Conservation (phyloP, 2,797 vertebrate species). For the Synanceia verrucosa region DNA sequence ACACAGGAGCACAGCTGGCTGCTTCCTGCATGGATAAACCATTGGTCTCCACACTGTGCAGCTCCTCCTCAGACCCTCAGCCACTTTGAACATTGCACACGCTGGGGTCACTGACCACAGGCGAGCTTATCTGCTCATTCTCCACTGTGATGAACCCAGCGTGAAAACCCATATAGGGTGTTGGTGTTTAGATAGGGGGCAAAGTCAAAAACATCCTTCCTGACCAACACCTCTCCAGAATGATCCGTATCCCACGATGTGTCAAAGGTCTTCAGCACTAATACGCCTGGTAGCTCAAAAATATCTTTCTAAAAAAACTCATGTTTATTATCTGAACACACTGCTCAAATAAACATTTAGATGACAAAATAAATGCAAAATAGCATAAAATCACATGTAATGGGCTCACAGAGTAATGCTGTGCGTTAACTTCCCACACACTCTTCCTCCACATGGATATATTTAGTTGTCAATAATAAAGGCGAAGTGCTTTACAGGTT, state of each 20-base stretch:
- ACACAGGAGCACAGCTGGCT: constrained; percentile 53
- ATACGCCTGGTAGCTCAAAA: not conserved
- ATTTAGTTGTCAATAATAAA: constrained; percentile 43
- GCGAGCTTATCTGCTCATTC: constrained; percentile 58
- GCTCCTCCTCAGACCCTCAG: constrained; percentile 33
- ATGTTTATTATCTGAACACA: not conserved
- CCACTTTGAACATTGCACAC: constrained; percentile 15
- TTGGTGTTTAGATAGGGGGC: constrained; percentile 47
- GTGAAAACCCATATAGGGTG: constrained; percentile 35
- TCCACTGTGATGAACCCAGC: constrained; percentile 43
- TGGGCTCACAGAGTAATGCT: not conserved
- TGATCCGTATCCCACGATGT: not conserved
- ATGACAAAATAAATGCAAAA: not conserved
- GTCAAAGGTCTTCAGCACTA: not conserved
- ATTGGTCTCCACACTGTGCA: constrained; percentile 36
- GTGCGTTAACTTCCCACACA: constrained; percentile 35
- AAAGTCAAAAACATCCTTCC: constrained; percentile 63
- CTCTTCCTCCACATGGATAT: constrained; percentile 47
- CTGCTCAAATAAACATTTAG: not conserved
- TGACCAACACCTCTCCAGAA: not conserved
- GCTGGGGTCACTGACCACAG: constrained; percentile 50
- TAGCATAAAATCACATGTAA: not conserved
- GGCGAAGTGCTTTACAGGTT: constrained; percentile 26
- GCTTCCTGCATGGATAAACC: constrained; percentile 38
- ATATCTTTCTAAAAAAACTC: no score